These are phyloP conservation scores for Anastrepha ludens DNA, from an alignment of 1,140 invertebrate genomes.

Conservation along the genomic window DNA sequence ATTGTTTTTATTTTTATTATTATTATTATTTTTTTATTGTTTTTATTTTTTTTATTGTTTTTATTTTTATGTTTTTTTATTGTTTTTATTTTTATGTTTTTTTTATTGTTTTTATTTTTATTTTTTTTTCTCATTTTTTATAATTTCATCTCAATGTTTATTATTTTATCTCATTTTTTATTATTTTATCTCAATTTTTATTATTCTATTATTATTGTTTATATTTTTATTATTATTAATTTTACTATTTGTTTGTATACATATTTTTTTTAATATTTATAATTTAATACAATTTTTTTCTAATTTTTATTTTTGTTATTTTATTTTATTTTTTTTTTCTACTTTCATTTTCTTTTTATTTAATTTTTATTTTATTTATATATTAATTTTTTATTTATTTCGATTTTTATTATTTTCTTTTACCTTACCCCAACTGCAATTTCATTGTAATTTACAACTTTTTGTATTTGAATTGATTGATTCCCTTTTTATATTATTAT, in stretches of 20 bases:
- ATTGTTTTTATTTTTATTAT: no score
- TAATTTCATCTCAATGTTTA: background rate
- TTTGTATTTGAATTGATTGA: background rate
- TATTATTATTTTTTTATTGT: no score
- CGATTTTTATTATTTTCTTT: background rate
- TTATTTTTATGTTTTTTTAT: background rate
- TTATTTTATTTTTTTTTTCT: background rate
- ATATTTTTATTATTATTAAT: background rate
- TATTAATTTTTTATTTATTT: background rate
- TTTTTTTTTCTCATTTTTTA: no score
- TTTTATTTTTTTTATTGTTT: background rate
- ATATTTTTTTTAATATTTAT: background rate
- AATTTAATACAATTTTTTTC: background rate
- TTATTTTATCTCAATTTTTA: no score
- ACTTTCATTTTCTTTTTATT: background rate
- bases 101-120: background rate
- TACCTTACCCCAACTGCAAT: background rate
- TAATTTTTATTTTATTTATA: background rate
- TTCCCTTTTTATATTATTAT: no score
- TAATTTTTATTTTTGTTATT: background rate
- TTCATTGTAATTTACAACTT: background rate
- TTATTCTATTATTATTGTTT: no score
- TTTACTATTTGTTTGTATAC: background rate
- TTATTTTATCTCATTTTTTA: no score
- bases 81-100: background rate